phyloP scores from a whole-genome alignment of 2,113 vertebrate species.

The Poecile atricapillus region DNA sequence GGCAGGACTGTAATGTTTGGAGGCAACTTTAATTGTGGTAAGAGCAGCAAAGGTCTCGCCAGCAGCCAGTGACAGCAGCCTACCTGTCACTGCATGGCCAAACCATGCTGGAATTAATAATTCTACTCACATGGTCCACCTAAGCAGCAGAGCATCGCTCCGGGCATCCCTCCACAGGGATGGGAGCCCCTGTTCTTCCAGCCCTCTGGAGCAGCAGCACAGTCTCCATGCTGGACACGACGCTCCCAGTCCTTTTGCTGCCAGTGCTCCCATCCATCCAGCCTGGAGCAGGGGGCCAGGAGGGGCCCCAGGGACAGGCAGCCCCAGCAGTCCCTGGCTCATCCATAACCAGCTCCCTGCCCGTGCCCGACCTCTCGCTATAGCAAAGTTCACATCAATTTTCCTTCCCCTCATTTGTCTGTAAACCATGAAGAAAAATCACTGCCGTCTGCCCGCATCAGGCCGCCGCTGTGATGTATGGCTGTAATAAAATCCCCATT shows the following conservation, averaged over 20 bases:
- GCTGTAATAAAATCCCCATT: slow-evolving; percentile 59
- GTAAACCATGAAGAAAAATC: slow-evolving; percentile 71
- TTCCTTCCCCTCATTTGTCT: slow-evolving; percentile 71
- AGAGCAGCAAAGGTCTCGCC: not conserved
- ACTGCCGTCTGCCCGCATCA: not conserved
- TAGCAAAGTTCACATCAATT: slow-evolving; percentile 64
- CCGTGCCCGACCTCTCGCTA: not conserved
- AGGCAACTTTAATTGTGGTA: slow-evolving; percentile 54
- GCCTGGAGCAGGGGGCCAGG: fast-evolving
- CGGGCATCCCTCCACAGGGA: not conserved
- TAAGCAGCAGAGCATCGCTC: not conserved
- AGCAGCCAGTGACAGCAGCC: not conserved
- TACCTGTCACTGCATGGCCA: not conserved
- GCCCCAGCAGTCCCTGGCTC: not conserved
- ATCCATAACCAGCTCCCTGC: slow-evolving; percentile 27
- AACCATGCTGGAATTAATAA: not conserved
- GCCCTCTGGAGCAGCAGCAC: fast-evolving
- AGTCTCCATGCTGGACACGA: fast-evolving
- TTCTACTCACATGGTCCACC: not conserved
- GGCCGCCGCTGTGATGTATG: slow-evolving; percentile 40
- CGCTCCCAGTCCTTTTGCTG: not conserved
- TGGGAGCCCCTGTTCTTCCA: not conserved
- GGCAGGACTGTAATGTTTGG: slow-evolving; percentile 53
- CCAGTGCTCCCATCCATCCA: not conserved
- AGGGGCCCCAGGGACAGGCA: not conserved